Evolutionary conservation across 2,797 vertebrate genomes (phyloP).

Genomic region (Diceros bicornis): DNA sequence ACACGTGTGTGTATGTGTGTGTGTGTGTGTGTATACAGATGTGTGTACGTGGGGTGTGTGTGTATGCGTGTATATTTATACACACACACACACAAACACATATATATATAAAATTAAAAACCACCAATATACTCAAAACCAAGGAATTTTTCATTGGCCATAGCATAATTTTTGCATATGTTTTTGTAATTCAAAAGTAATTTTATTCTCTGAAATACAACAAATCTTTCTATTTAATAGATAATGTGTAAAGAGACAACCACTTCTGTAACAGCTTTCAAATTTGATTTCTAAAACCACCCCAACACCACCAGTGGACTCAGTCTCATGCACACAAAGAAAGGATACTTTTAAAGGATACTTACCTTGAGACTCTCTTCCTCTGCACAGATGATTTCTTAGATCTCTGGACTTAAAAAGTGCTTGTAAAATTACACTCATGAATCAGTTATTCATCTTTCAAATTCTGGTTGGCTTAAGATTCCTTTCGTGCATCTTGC

Average conservation of each 20-base stretch:
- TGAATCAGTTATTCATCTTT: conserved; percentile 61
- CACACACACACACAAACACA: background rate
- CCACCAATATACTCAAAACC: background rate
- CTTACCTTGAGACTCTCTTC: conserved; percentile 66
- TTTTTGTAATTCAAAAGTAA: conserved; percentile 28
- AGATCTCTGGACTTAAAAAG: conserved; percentile 25
- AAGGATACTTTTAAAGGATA: conserved; percentile 7
- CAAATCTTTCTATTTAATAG: background rate
- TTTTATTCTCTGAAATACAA: conserved; percentile 17
- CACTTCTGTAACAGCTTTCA: background rate
- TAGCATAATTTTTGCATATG: conserved; percentile 10
- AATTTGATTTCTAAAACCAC: background rate
- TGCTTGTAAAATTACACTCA: background rate
- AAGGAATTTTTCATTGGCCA: background rate
- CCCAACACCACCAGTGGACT: background rate
- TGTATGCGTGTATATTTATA: background rate
- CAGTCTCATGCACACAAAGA: background rate
- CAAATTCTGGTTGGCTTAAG: conserved; percentile 52
- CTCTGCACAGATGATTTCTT: conserved; percentile 70
- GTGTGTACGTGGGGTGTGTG: too few relatives aligned
- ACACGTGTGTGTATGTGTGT: too few relatives aligned
- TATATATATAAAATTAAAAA: background rate
- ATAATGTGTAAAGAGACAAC: background rate
- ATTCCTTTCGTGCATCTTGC: conserved; percentile 42
- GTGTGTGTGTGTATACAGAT: too few relatives aligned